Evolutionary conservation across 2,888 invertebrate genomes (phyloP), one percentile per base, ranked within the genome.

Genomic region (Cheilosia soror): DNA sequence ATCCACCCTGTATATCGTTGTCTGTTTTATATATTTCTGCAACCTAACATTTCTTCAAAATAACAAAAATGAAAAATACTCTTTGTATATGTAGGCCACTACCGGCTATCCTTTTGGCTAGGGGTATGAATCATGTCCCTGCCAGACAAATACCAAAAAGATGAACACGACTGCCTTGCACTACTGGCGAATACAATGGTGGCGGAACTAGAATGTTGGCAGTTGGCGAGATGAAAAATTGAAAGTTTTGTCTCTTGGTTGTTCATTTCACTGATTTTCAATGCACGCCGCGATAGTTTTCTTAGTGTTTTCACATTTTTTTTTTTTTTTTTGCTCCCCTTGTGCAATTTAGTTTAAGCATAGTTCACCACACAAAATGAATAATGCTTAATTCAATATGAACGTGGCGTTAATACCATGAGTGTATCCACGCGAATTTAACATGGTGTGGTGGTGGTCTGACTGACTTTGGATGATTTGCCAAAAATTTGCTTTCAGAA

Each of bases 131-230:
- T 85, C 85, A 85, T 85, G 85, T 85, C 85, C 81, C 85, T 81
- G 76, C 81, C 81, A 81, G 76, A 85, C 72, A 81, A 55, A 80
- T 73, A 79, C 63, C 66, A 66, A 55, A 40, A 60, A 62, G 47
- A 51, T 71, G 58, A 85, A 62, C 62, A 85, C 60, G 65, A 85
- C 66, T 80, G 73, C 73, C 51, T 53, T 66, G 49, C 71, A 40
- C 47, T 69, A 51, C 51, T 65, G 65, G 58, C 65, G 47, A 63
- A 53, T 42, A 81, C 75, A 75, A 75, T 69, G 66, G 63, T 76
- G 55, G 81, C 81, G 85, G 85, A 85, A 85, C 85, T 81, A 85
- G 68, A 81, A 85, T 85, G 85, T 68, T 85, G 85, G 81, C 81
- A 76, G 75, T 80, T 81, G 66, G 60, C 71, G 57, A 81, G 49